Evolutionary conservation across 1,140 invertebrate species (phyloP), one percentile per base, ranked within the genome.

Genomic region (Anastatus disparis): DNA sequence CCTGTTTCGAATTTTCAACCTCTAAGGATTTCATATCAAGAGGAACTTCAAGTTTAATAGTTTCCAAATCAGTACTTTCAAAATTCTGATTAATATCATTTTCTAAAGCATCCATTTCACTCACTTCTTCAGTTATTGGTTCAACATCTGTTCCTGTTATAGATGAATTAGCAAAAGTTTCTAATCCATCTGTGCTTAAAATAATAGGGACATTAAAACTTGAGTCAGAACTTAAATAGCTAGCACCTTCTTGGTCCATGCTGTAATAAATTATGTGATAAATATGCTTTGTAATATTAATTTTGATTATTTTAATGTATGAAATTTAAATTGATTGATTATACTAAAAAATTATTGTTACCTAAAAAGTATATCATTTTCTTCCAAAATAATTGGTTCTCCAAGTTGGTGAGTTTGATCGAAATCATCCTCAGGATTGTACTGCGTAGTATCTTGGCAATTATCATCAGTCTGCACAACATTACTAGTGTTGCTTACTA

Each of bases 331-430:
- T n/a, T n/a, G n/a, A n/a, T n/a, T n/a, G n/a, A n/a, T n/a, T n/a
- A n/a, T n/a, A n/a, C n/a, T n/a, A n/a, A n/a, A n/a, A n/a, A n/a
- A n/a, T n/a, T n/a, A 71, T 55, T 48, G 22, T 74, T 76, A 84
- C 84, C 82, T 84, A 66, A 86, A 85, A 53, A 85, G 70, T 76
- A 85, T 84, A 64, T 86, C 83, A 52, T 78, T 81, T 69, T 83
- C 84, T 75, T 82, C 82, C n/a, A 85, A 79, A 73, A 85, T 85
- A 76, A 86, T 86, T 56, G 83, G 72, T 70, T 79, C 81, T 15
- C 72, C 78, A 40, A 85, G 77, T 58, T 81, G 79, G 73, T 84
- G 77, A 59, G 66, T 77, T 73, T 82, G 78, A 71, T 79, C 75
- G 72, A 82, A 83, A 24, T 77, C 76, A 73, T 83, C 77, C 64